Percentiles rank a stretch among this genome's conserved stretches.
Conservation (phyloP, 2,888 invertebrate species). For the Carcina quercana region DNA sequence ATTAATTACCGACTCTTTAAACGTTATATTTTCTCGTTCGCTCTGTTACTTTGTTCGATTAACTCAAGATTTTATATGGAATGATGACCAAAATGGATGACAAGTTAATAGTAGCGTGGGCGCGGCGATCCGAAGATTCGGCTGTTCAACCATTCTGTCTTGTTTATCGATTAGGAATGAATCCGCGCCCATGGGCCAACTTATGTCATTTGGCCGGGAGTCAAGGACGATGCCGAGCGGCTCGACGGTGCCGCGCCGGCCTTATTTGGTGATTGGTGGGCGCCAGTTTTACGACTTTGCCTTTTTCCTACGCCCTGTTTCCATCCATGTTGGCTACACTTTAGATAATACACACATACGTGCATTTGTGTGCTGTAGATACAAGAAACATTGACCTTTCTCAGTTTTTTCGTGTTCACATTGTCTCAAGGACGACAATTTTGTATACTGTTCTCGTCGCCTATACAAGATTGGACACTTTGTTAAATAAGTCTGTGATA, state of each 20-base stretch:
- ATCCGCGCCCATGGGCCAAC: conserved; percentile 71
- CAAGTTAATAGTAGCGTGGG: conserved; percentile 58
- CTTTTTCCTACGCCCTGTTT: conserved; percentile 64
- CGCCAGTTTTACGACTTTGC: conserved; percentile 72
- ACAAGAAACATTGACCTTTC: conserved; percentile 46
- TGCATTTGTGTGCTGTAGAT: conserved; percentile 41
- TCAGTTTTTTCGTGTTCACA: conserved; percentile 30
- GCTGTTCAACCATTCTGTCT: conserved; percentile 57
- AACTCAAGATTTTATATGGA: conserved; percentile 42
- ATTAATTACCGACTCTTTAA: too few relatives aligned
- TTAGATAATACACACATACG: conserved; percentile 49
- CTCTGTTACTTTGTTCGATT: conserved; percentile 9
- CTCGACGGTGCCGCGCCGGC: conserved; percentile 59
- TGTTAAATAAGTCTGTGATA: conserved; percentile 16
- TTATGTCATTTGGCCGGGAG: conserved; percentile 73
- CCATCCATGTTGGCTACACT: conserved; percentile 58
- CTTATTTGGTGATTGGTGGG: conserved; percentile 73
- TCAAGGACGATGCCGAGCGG: conserved; percentile 65
- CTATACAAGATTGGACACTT: conserved; percentile 25
- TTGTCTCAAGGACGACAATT: conserved; percentile 35
- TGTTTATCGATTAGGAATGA: conserved; percentile 69
- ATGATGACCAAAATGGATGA: conserved; percentile 45
- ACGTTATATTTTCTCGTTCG: conserved; percentile 7
- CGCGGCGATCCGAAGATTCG: conserved; percentile 45
- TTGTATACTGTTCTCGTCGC: conserved; percentile 25